A percentile compares a stretch with the other conserved stretches of the same genome.
phyloP scores from a whole-genome alignment of 1,140 invertebrate genomes.

The Aleiodes sp. region DNA sequence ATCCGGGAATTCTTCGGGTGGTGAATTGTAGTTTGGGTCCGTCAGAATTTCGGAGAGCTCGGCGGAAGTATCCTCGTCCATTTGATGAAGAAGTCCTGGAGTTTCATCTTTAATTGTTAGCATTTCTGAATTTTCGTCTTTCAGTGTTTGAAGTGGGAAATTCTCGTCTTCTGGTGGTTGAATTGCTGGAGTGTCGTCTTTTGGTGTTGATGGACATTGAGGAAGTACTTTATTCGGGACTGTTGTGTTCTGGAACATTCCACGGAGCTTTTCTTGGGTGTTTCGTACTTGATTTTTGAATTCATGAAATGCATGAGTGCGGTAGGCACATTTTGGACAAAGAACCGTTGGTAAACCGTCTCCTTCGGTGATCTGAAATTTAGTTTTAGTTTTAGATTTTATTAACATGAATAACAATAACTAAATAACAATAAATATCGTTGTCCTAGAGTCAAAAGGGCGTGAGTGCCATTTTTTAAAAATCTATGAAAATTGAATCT shows the following conservation, averaged over 20 bases:
- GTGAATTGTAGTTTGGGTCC: neutral
- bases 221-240: neutral
- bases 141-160: neutral
- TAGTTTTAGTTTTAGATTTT: neutral
- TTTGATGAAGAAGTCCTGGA: neutral
- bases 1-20: neutral
- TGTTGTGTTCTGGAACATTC: slow-evolving; percentile 46
- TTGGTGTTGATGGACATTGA: neutral
- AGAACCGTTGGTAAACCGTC: slow-evolving; percentile 59
- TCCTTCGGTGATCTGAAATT: slow-evolving; percentile 51
- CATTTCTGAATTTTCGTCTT: neutral
- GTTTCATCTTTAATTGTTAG: neutral
- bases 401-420: too few relatives aligned
- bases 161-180: neutral
- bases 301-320: slow-evolving; percentile 54
- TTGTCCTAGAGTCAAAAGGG: too few relatives aligned
- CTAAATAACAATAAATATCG: too few relatives aligned
- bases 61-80: neutral
- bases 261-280: slow-evolving; percentile 54
- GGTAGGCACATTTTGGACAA: slow-evolving; percentile 59
- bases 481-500: too few relatives aligned
- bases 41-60: neutral
- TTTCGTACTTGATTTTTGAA: slow-evolving; percentile 58
- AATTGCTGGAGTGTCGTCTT: neutral
- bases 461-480: too few relatives aligned